Evolutionary conservation across 2,888 invertebrate genomes (phyloP), one percentile per base, ranked within the genome.

Genomic region (Acleris sparsana): DNA sequence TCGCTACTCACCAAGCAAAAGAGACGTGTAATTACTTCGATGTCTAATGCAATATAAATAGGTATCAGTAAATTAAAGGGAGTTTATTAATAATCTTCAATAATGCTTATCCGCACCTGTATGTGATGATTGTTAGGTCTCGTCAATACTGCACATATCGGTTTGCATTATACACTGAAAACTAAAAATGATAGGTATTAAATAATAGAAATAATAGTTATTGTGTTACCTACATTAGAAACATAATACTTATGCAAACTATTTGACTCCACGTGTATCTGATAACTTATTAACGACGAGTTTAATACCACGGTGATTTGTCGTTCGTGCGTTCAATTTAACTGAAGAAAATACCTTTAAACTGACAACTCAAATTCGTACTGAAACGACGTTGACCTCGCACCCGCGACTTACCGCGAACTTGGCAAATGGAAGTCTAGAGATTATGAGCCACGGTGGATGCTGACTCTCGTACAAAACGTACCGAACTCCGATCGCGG

Each of bases 371-470:
- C 18, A 59, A 49, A 53, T 52, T 61, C 33, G 3, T 20, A 44
- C 25, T 11, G 33, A 48, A 39, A 55, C 55, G 51, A 51, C 43
- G 65, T 44, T 44, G 60, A 56, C 61, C 56, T 48, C 48, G 44
- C 56, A 56, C 52, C 56, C 56, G 52, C 56, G 56, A 52, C 52
- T 57, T 62, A 46, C 56, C 51, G 44, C 43, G n/a, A 25, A 53
- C 52, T 46, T 39, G 58, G 56, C 46, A 57, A 61, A 57, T 57
- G 18, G 16, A 3, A 17, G 55, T 39, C 18, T 7, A 56, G 49
- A 18, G 22, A n/a, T 51, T 44, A 13, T 39, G 17, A 57, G 46
- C 33, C 33, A 62, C 56, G 62, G 39, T 46, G 20, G 63, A 29
- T 61, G 51, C 56, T 22, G 59, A 49, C 39, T 44, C 61, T 61